Conservation (phyloP, 2,113 vertebrate genomes). For the Choloepus hoffmanni region DNA sequence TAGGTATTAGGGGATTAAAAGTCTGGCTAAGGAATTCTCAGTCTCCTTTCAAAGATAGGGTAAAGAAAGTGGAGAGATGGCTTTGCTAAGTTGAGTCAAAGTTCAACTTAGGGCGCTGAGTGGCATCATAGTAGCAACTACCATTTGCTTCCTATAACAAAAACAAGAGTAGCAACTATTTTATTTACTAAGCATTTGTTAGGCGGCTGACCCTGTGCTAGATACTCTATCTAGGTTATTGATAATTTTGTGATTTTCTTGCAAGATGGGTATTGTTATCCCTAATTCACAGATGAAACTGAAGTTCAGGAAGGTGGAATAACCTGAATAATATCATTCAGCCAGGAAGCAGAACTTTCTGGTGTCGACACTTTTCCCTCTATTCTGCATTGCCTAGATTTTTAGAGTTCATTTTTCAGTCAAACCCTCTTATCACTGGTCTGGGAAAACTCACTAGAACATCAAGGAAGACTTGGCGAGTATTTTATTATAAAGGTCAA, state of each 20-base stretch:
- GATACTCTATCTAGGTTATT: background rate
- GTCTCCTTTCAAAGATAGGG: constrained; percentile 40
- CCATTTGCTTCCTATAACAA: background rate
- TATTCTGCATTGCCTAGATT: background rate
- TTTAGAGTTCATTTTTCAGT: background rate
- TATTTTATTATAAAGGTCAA: constrained; percentile 25
- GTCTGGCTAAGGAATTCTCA: background rate
- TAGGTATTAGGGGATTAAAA: background rate
- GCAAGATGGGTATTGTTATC: background rate
- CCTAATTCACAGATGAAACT: background rate
- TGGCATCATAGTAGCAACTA: background rate
- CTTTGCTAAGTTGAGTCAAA: background rate
- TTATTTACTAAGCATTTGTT: background rate
- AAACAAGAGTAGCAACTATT: background rate
- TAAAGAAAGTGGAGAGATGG: background rate
- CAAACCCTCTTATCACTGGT: background rate
- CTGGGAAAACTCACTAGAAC: background rate
- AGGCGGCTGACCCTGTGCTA: fast-evolving
- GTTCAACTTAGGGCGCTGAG: background rate
- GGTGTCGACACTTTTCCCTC: background rate
- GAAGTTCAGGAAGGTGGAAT: background rate
- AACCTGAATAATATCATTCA: background rate
- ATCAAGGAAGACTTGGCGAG: constrained; percentile 6
- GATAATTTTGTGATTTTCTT: background rate
- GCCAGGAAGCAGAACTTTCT: background rate